These are phyloP conservation scores for Myotis lucifugus DNA, from an alignment of 2,113 vertebrate genomes.

Conservation along the genomic window DNA sequence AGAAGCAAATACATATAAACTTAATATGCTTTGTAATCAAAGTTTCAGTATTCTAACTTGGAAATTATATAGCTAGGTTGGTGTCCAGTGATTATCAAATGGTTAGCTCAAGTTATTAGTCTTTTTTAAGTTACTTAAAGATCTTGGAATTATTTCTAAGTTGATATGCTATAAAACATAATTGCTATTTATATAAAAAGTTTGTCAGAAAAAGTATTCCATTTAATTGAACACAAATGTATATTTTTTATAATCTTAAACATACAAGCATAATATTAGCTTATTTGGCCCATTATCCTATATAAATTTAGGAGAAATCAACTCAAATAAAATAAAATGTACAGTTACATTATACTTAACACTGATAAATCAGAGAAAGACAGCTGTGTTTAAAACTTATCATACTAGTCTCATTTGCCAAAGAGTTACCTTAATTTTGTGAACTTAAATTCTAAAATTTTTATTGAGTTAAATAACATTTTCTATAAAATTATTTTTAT, in stretches of 20 bases:
- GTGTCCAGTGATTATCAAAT: not conserved
- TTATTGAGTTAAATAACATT: not conserved
- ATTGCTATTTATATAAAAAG: not conserved
- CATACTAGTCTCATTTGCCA: not conserved
- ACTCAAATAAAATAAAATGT: not conserved
- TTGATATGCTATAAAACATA: not conserved
- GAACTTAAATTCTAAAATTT: conserved; percentile 4
- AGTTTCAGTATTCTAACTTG: conserved; percentile 15
- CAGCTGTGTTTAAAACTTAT: not conserved
- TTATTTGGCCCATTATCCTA: not conserved
- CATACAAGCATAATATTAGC: not conserved
- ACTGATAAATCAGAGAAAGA: not conserved
- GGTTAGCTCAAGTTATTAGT: not conserved
- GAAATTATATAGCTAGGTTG: conserved; percentile 11
- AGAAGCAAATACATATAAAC: not conserved
- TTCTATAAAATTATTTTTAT: conserved; percentile 26
- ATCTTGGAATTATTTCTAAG: not conserved
- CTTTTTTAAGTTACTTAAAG: not conserved
- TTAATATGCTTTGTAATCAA: not conserved
- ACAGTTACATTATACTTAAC: not conserved
- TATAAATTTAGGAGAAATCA: conserved; percentile 1
- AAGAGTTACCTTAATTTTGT: conserved; percentile 1
- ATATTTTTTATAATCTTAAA: conserved; percentile 20
- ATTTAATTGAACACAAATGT: not conserved
- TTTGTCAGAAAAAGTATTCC: not conserved